Conservation (phyloP, 2,113 vertebrate species). For the Serilophus lunatus region DNA sequence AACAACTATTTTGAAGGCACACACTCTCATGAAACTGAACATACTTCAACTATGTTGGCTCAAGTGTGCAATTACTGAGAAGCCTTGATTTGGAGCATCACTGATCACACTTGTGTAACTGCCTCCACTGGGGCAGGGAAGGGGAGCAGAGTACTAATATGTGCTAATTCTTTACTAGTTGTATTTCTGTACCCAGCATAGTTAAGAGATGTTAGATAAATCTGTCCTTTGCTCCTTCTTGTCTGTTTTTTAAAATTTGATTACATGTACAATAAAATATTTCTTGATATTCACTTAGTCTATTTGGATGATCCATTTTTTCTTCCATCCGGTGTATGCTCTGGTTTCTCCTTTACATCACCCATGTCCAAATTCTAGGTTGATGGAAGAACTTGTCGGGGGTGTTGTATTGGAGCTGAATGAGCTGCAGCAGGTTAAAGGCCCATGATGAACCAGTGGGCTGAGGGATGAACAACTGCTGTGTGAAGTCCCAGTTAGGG, state of each 20-base stretch:
- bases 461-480: not conserved
- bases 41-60: slow-evolving; percentile 4
- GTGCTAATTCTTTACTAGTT: slow-evolving; percentile 40
- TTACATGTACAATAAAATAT: slow-evolving; percentile 75
- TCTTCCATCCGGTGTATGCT: not conserved
- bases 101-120: not conserved
- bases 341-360: not conserved
- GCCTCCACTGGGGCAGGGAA: slow-evolving; percentile 33
- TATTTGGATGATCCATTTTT: not conserved
- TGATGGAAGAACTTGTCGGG: not conserved
- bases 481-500: not conserved
- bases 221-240: slow-evolving; percentile 46
- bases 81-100: slow-evolving; percentile 51
- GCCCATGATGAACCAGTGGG: not conserved
- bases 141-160: slow-evolving; percentile 44
- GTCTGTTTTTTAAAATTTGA: slow-evolving; percentile 63
- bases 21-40: slow-evolving; percentile 30
- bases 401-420: not conserved
- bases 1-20: not conserved
- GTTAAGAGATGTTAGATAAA: slow-evolving; percentile 44
- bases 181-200: slow-evolving; percentile 55
- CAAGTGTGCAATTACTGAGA: slow-evolving; percentile 42
- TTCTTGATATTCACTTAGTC: slow-evolving; percentile 67
- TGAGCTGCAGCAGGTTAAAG: not conserved
- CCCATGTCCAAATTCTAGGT: not conserved